These are phyloP conservation scores for Candidula unifasciata DNA, from an alignment of 2,888 invertebrate genomes.

Conservation along the genomic window DNA sequence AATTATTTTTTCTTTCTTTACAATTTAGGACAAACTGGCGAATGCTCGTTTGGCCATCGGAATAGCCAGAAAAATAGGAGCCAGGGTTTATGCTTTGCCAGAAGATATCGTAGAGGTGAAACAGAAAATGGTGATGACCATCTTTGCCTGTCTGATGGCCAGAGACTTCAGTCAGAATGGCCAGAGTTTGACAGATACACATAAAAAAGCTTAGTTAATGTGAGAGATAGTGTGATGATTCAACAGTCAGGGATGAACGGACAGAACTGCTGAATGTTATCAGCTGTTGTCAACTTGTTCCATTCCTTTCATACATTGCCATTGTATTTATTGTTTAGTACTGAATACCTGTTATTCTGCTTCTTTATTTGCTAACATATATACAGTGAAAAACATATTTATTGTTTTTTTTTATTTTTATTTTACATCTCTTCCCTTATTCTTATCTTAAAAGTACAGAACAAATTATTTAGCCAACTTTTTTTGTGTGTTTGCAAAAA, in stretches of 20 bases:
- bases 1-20: slow-evolving; percentile 22
- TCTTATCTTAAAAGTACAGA: not conserved
- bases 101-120: slow-evolving; percentile 99
- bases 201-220: slow-evolving; percentile 19
- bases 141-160: slow-evolving; percentile 99
- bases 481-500: not conserved
- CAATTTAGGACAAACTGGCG: slow-evolving; percentile 89
- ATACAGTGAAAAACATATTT: not conserved
- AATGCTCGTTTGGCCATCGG: slow-evolving; percentile 99
- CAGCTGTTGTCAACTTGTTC: slow-evolving; percentile 26
- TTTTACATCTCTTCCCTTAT: not conserved
- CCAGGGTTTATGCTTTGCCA: slow-evolving; percentile 97
- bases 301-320: not conserved
- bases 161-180: slow-evolving; percentile 82
- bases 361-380: not conserved
- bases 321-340: not conserved
- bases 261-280: slow-evolving; percentile 34
- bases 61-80: slow-evolving; percentile 97
- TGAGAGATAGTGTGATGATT: not conserved
- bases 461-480: not conserved
- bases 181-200: slow-evolving; percentile 45
- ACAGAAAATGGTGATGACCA: slow-evolving; percentile 99
- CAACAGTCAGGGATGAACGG: not conserved
- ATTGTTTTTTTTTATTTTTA: not conserved
- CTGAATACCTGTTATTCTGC: not conserved